Conservation (phyloP, 2,797 vertebrate species). For the Hydrophis major region DNA sequence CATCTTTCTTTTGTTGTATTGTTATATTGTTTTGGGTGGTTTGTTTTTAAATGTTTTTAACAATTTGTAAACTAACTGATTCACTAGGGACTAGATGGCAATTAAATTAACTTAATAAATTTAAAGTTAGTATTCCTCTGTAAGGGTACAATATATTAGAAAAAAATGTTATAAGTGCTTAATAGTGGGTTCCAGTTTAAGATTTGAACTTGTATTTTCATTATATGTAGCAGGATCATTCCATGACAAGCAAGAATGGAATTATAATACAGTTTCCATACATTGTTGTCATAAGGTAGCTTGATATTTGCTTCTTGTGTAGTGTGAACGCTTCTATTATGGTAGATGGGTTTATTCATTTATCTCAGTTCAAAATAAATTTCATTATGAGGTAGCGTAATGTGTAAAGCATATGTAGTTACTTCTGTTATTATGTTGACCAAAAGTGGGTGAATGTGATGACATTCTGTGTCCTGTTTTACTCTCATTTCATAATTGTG, state of each 20-base stretch:
- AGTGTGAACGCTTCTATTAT: neutral
- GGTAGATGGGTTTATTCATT: neutral
- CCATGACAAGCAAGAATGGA: neutral
- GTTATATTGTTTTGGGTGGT: neutral
- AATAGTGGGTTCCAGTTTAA: neutral
- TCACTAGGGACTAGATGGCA: neutral
- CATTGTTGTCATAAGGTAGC: neutral
- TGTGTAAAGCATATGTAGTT: neutral
- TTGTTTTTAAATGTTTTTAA: neutral
- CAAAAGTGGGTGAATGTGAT: neutral
- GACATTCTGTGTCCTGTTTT: neutral
- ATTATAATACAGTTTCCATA: neutral
- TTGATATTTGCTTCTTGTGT: neutral
- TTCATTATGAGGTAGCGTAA: neutral
- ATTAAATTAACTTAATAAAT: neutral
- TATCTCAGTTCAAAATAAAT: neutral
- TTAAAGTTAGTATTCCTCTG: neutral
- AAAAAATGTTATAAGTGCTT: neutral
- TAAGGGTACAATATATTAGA: neutral
- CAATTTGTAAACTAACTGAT: neutral
- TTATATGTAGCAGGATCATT: neutral
- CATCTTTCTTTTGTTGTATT: neutral
- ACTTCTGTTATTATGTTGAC: neutral
- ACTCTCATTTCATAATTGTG: neutral
- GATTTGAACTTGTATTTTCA: neutral